Percentiles rank a stretch among this genome's conserved stretches.
These are phyloP conservation scores for Pelobates fuscus DNA, from an alignment of 2,113 vertebrate genomes.

Conservation along the genomic window DNA sequence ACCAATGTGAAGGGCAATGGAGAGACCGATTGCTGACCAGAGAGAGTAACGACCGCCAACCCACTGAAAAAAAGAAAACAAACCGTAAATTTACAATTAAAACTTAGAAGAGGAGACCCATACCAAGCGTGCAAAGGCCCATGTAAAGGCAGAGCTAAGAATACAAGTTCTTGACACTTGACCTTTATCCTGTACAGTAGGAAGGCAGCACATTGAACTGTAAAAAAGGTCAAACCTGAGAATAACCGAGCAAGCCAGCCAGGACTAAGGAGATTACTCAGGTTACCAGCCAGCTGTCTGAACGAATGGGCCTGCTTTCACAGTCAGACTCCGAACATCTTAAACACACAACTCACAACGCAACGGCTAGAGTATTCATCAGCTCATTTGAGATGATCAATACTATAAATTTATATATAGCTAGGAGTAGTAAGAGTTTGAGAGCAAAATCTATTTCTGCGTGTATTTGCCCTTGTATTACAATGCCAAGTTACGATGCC, in stretches of 20 bases:
- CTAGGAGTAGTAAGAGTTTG: too few species aligned
- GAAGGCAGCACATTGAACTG: conserved; percentile 43
- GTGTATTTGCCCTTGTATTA: too few species aligned
- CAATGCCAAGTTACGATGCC: not conserved
- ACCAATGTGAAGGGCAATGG: conserved; percentile 96
- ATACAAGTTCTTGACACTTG: conserved; percentile 48
- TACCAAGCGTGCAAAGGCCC: not conserved
- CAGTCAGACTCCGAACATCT: too few species aligned
- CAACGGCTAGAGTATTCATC: too few species aligned
- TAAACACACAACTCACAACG: too few species aligned
- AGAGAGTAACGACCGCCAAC: conserved; percentile 96
- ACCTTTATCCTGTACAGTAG: conserved; percentile 56
- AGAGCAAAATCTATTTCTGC: too few species aligned
- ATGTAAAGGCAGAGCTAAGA: not conserved
- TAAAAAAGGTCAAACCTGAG: conserved; percentile 66
- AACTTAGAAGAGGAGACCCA: not conserved
- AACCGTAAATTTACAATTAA: not conserved
- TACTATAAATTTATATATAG: too few species aligned
- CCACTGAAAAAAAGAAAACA: conserved; percentile 78
- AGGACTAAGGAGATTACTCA: conserved; percentile 48
- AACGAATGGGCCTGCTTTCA: conserved; percentile 7
- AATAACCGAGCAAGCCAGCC: conserved; percentile 57
- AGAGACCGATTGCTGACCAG: conserved; percentile 96
- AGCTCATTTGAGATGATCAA: too few species aligned
- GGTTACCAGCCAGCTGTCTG: conserved; percentile 58